Conservation (phyloP, 2,113 vertebrate species). For the Ibidorhyncha struthersii region DNA sequence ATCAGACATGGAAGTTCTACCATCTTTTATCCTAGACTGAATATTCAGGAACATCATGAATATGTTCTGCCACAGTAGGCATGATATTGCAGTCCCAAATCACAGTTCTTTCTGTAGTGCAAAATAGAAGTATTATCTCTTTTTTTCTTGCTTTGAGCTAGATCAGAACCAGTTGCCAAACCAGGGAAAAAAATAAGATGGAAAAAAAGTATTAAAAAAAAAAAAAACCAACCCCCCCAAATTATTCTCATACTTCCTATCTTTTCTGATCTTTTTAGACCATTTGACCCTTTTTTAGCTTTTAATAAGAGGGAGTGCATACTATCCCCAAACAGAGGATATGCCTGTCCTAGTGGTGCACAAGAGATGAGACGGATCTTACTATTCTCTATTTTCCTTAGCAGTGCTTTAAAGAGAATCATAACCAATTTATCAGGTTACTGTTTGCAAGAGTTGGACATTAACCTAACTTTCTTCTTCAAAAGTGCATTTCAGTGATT, state of each 20-base stretch:
- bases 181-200: fast-evolving
- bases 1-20: neutral
- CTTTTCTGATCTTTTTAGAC: neutral
- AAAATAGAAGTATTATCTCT: neutral
- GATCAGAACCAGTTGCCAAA: neutral
- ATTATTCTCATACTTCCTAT: neutral
- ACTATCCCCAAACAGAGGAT: neutral
- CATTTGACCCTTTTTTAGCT: neutral
- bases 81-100: neutral
- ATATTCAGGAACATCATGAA: neutral
- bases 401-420: neutral
- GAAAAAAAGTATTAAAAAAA: neutral
- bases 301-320: neutral
- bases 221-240: neutral
- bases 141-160: neutral
- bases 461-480: neutral
- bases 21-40: neutral
- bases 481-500: neutral
- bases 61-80: neutral
- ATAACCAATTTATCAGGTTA: neutral
- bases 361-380: neutral
- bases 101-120: neutral
- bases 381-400: neutral
- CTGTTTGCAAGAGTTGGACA: neutral
- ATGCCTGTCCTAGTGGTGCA: neutral